Conservation (phyloP, 1,140 invertebrate genomes). For the Sycophaga agraensis region DNA sequence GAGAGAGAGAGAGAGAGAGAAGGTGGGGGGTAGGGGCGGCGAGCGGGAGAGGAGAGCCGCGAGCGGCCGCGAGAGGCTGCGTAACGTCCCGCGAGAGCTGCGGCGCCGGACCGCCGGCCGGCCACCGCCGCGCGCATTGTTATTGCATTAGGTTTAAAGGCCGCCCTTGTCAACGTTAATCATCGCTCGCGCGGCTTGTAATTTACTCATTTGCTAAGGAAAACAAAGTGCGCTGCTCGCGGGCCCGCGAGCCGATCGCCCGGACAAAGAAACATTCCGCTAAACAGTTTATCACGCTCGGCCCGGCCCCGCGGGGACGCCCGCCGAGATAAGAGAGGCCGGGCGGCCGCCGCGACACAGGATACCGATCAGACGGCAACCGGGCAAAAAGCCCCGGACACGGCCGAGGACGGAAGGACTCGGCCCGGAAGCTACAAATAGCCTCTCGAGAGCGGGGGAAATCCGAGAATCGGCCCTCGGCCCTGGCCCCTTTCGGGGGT, state of each 20-base stretch:
- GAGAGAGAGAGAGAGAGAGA: neutral
- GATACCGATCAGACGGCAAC: too few relatives aligned
- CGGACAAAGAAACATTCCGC: too few relatives aligned
- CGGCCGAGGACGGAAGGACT: neutral
- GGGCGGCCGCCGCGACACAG: too few relatives aligned
- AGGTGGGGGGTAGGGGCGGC: too few relatives aligned
- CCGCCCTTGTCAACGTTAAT: conserved; percentile 31
- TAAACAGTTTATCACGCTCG: too few relatives aligned
- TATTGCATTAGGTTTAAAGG: conserved; percentile 32
- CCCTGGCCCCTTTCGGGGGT: neutral
- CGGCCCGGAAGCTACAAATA: conserved; percentile 26
- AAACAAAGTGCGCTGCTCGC: conserved; percentile 19
- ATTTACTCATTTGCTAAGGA: conserved; percentile 29
- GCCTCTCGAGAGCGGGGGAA: neutral
- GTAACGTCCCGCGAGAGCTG: neutral
- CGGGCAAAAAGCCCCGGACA: too few relatives aligned
- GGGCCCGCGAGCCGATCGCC: neutral
- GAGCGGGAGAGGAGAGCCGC: too few relatives aligned
- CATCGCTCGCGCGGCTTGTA: conserved; percentile 24
- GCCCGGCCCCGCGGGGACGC: too few relatives aligned
- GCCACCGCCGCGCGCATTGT: conserved; percentile 19
- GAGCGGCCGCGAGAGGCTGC: too few relatives aligned
- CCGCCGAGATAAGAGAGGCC: too few relatives aligned
- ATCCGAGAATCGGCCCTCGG: conserved; percentile 15
- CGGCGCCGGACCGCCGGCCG: neutral